Percentiles rank a stretch among this genome's conserved stretches.
Conservation (phyloP, 2,888 invertebrate genomes). For the Xestia ashworthii region DNA sequence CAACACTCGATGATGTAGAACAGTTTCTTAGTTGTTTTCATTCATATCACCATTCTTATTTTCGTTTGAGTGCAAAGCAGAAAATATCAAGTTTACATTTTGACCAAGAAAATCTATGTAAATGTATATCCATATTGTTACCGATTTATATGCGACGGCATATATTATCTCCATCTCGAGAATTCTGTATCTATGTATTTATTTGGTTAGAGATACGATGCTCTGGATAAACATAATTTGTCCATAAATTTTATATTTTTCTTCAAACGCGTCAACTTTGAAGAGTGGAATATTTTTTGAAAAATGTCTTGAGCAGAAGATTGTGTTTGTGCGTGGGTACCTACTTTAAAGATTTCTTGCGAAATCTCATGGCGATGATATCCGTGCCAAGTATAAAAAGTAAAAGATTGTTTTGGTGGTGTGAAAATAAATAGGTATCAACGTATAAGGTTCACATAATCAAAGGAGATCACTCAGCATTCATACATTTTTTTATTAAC, state of each 20-base stretch:
- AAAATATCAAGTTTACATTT: slow-evolving; percentile 73
- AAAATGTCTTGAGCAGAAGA: slow-evolving; percentile 2
- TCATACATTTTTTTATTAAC: too few species aligned
- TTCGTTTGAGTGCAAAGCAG: slow-evolving; percentile 58
- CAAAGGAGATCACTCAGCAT: background rate
- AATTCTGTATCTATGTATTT: slow-evolving; percentile 67
- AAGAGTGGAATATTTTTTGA: slow-evolving; percentile 23
- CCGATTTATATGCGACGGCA: slow-evolving; percentile 77
- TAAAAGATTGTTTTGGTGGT: background rate
- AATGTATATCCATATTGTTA: slow-evolving; percentile 74
- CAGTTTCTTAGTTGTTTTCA: slow-evolving; percentile 20
- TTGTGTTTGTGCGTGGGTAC: background rate
- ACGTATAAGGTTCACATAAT: background rate
- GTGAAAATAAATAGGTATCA: background rate
- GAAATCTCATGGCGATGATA: background rate
- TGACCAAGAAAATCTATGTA: slow-evolving; percentile 78
- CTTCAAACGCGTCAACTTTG: slow-evolving; percentile 38
- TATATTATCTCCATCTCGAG: slow-evolving; percentile 72
- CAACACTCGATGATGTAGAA: slow-evolving; percentile 5
- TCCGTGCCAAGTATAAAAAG: background rate
- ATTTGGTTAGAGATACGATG: slow-evolving; percentile 63
- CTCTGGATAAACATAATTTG: slow-evolving; percentile 49
- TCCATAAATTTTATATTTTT: slow-evolving; percentile 45
- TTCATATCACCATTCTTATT: slow-evolving; percentile 52
- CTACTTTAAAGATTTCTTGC: background rate